phyloP scores from a whole-genome alignment of 2,888 invertebrate genomes.

The Idaea straminata region DNA sequence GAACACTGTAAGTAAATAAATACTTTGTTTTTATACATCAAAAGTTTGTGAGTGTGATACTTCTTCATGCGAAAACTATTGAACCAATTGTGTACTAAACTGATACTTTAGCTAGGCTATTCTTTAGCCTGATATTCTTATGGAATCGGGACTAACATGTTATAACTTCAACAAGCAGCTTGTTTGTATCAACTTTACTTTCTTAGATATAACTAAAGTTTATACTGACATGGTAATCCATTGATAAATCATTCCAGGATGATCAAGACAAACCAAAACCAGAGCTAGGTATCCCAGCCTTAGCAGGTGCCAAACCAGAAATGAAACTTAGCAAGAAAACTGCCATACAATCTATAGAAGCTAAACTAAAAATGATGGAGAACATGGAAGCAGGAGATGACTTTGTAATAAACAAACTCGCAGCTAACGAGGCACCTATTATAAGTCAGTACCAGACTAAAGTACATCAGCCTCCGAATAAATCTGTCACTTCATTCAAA shows the following conservation, averaged over 20 bases:
- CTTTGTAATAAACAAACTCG: conserved; percentile 86
- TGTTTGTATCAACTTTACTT: no score
- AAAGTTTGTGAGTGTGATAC: no score
- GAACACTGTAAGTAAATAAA: conserved; percentile 67
- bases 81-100: no score
- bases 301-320: conserved; percentile 83
- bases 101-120: no score
- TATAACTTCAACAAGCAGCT: neutral
- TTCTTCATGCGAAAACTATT: no score
- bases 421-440: conserved; percentile 83
- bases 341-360: conserved; percentile 93
- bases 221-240: no score
- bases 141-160: no score
- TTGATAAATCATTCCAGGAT: conserved; percentile 76
- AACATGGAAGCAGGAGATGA: conserved; percentile 84
- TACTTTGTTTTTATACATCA: no score
- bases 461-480: conserved; percentile 60
- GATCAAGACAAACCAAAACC: conserved; percentile 88
- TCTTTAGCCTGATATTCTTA: no score
- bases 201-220: no score
- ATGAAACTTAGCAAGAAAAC: conserved; percentile 86
- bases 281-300: conserved; percentile 87
- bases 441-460: conserved; percentile 85
- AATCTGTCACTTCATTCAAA: conserved; percentile 58
- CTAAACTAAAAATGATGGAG: conserved; percentile 91